phyloP scores from a whole-genome alignment of 2,113 vertebrate genomes.

The Heterotis niloticus region DNA sequence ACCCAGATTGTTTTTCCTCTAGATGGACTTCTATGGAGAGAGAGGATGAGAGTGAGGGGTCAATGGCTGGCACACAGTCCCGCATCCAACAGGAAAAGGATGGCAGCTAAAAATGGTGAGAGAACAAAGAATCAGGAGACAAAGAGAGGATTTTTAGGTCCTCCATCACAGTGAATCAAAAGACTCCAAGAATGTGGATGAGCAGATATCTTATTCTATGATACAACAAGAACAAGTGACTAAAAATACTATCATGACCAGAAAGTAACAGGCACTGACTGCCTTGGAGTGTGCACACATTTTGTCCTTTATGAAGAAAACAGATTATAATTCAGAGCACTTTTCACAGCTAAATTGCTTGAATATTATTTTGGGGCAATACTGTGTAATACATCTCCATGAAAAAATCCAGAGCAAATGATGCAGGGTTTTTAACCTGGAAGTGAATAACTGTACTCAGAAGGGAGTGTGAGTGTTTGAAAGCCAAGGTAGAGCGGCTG shows the following conservation, averaged over 20 bases:
- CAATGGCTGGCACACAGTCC: not conserved
- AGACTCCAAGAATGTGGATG: constrained; percentile 12
- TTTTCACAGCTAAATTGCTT: not conserved
- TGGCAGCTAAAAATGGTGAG: constrained; percentile 30
- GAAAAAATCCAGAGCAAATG: not conserved
- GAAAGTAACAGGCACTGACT: not conserved
- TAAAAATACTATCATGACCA: constrained; percentile 15
- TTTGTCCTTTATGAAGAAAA: constrained; percentile 5
- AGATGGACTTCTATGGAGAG: not conserved
- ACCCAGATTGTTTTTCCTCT: not conserved
- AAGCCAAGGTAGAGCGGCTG: not conserved
- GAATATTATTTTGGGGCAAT: not conserved
- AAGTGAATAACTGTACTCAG: constrained; percentile 30
- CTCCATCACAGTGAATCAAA: not conserved
- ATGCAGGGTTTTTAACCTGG: not conserved
- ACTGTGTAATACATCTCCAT: not conserved
- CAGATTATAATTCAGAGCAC: too few species aligned
- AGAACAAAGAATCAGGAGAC: constrained; percentile 25
- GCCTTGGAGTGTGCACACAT: not conserved
- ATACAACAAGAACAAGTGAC: constrained; percentile 30
- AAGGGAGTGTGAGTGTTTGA: constrained; percentile 27
- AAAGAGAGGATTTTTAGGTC: constrained; percentile 20
- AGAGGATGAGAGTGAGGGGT: not conserved
- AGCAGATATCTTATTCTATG: constrained; percentile 35
- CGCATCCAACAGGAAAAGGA: constrained; percentile 5